Percentiles rank a stretch among this genome's conserved stretches.
Evolutionary conservation across 2,888 invertebrate species (phyloP).

Genomic region (Thera obeliscata): DNA sequence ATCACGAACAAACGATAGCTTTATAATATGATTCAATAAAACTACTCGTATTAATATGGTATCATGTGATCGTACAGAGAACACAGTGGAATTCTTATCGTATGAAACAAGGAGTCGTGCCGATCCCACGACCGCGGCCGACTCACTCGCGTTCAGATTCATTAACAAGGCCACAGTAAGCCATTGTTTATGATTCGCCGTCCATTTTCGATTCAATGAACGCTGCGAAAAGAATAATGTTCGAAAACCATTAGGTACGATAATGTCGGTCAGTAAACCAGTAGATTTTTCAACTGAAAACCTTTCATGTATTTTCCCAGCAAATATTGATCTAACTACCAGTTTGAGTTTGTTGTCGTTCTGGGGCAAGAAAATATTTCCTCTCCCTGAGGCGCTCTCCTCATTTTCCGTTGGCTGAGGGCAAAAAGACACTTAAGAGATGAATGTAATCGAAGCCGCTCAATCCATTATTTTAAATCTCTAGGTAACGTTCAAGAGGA

Average conservation of each 20-base stretch:
- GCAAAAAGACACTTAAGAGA: conserved; percentile 55
- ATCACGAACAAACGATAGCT: neutral
- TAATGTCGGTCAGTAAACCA: conserved; percentile 34
- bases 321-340: conserved; percentile 49
- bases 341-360: conserved; percentile 47
- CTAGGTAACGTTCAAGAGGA: conserved; percentile 27
- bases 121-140: conserved; percentile 58
- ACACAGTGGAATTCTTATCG: conserved; percentile 46
- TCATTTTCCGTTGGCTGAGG: conserved; percentile 56
- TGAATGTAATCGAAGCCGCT: conserved; percentile 39
- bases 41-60: conserved; percentile 1
- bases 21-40: conserved; percentile 2
- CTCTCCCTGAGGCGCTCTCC: conserved; percentile 50
- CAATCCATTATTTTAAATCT: conserved; percentile 37
- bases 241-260: conserved; percentile 29
- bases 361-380: conserved; percentile 49
- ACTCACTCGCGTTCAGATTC: conserved; percentile 65
- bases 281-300: conserved; percentile 31
- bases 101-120: conserved; percentile 53
- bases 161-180: conserved; percentile 72
- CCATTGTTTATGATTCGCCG: conserved; percentile 67
- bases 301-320: conserved; percentile 38
- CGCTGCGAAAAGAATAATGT: conserved; percentile 34
- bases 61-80: conserved; percentile 12
- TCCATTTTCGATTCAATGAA: conserved; percentile 53